A percentile compares a stretch with the other conserved stretches of the same genome.
Evolutionary conservation across 2,113 vertebrate genomes (phyloP).

Genomic region (Meleagris gallopavo): DNA sequence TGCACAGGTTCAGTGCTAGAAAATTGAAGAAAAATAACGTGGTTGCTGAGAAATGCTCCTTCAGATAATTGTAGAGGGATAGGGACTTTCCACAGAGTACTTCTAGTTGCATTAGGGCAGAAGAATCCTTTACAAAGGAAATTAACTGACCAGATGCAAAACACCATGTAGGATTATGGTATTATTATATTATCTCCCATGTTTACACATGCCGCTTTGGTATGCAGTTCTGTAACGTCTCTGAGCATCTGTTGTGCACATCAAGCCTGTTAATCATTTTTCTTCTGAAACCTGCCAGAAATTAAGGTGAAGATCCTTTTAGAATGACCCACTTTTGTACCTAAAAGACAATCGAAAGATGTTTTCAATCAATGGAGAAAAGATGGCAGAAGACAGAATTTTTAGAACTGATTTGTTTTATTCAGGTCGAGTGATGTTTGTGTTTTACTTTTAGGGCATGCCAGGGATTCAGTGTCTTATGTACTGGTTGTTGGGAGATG

Average conservation of each 20-base stretch:
- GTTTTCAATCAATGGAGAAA: not conserved
- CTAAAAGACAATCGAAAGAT: conserved; percentile 12
- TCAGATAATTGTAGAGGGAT: not conserved
- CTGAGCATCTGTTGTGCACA: conserved; percentile 26
- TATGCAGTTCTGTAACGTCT: not conserved
- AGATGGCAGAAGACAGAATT: not conserved
- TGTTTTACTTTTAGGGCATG: not conserved
- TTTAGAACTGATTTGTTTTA: not conserved
- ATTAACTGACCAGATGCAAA: not conserved
- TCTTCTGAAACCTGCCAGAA: conserved; percentile 38
- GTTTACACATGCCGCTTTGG: not conserved
- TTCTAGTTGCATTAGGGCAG: not conserved
- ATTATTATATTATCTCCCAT: not conserved
- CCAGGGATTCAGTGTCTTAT: not conserved
- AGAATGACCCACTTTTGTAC: not conserved
- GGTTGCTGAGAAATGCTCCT: accelerated
- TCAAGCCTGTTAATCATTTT: conserved; percentile 30
- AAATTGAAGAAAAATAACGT: not conserved
- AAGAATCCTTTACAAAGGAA: not conserved
- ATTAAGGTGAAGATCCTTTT: conserved; percentile 24
- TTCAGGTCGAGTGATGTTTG: not conserved
- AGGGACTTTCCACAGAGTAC: not conserved
- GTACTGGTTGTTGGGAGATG: not conserved
- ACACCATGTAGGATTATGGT: not conserved
- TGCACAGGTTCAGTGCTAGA: not conserved